phyloP scores from a whole-genome alignment of 35 echinoderm and acorn worm species.

The Lytechinus pictus region DNA sequence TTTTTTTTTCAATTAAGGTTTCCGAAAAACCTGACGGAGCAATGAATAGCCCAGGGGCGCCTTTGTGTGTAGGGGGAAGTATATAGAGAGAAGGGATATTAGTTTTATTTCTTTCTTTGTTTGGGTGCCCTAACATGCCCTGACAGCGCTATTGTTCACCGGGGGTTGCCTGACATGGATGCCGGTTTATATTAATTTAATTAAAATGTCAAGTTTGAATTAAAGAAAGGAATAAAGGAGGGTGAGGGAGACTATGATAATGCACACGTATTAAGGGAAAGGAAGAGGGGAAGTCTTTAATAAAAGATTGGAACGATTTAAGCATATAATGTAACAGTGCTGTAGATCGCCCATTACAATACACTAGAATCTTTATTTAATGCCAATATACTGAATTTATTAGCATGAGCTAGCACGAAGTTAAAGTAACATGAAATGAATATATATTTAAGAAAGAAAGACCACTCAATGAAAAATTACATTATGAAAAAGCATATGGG shows the following conservation, averaged over 20 bases:
- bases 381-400: too few species aligned
- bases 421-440: too few species aligned
- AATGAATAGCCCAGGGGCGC: not conserved
- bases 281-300: not conserved
- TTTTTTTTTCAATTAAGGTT: slow-evolving; percentile 3
- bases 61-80: not conserved
- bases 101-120: not conserved
- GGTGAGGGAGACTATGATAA: not conserved
- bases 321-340: too few species aligned
- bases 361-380: too few species aligned
- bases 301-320: too few species aligned
- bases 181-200: not conserved
- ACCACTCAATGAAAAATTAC: too few species aligned
- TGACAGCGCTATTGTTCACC: not conserved
- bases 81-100: not conserved
- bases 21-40: not conserved
- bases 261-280: too few species aligned
- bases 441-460: too few species aligned
- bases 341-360: too few species aligned
- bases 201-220: not conserved
- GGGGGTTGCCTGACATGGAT: not conserved
- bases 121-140: not conserved
- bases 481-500: too few species aligned
- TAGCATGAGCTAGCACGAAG: too few species aligned
- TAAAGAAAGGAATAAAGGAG: not conserved